phyloP scores from a whole-genome alignment of 2,113 vertebrate species.

The Silurus glanis region DNA sequence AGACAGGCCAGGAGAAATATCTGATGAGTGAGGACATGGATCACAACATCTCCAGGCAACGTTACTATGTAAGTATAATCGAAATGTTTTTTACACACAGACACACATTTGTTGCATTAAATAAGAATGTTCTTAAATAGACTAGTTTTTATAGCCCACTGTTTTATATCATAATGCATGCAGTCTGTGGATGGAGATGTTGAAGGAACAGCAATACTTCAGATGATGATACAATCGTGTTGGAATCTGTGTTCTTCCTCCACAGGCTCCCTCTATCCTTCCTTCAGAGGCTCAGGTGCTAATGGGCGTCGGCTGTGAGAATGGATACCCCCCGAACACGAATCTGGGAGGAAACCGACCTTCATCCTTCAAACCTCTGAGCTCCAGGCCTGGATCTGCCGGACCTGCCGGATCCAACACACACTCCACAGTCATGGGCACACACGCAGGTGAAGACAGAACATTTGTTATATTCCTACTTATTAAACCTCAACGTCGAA shows the following conservation, averaged over 20 bases:
- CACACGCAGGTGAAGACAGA: conserved; percentile 65
- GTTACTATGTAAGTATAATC: conserved; percentile 79
- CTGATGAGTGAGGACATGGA: conserved; percentile 77
- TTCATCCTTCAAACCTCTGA: conserved; percentile 68
- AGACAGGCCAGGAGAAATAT: conserved; percentile 71
- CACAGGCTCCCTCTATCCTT: conserved; percentile 66
- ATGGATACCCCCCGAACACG: conserved; percentile 67
- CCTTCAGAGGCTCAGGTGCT: conserved; percentile 70
- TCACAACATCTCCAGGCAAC: conserved; percentile 74
- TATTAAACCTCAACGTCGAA: not conserved
- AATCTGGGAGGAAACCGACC: conserved; percentile 66
- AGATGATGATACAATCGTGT: not conserved
- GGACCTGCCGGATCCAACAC: conserved; percentile 53
- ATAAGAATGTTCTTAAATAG: not conserved
- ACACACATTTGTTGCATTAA: not conserved
- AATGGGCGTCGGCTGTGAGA: conserved; percentile 68
- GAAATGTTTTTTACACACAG: not conserved
- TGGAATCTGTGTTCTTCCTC: not conserved
- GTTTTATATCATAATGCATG: not conserved
- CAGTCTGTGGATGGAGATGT: not conserved
- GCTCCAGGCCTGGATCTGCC: conserved; percentile 65
- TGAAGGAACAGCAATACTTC: not conserved
- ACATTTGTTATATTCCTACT: not conserved
- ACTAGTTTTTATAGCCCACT: not conserved
- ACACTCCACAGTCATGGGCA: conserved; percentile 68